Base-by-base conservation (phyloP, 2,888 invertebrate genomes). In the Lycaena phlaeas region DNA sequence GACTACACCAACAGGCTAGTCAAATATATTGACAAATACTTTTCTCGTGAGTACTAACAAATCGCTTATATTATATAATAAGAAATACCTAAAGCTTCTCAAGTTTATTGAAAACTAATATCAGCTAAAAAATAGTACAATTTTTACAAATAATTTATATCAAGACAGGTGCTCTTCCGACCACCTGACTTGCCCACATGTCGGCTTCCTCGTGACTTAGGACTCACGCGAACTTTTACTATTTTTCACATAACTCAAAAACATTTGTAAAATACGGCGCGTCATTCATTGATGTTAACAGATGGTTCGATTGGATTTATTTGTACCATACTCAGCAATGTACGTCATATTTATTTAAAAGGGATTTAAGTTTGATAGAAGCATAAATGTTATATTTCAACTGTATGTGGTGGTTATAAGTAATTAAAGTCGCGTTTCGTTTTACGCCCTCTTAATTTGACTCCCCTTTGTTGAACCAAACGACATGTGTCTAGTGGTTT, bases 111-210 rank as follows among this genome's bases (percentile, higher is more conserved):
- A n/a, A n/a, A n/a, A n/a, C n/a, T n/a, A n/a, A n/a, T n/a, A n/a
- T n/a, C n/a, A n/a, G n/a, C n/a, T n/a, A n/a, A n/a, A n/a, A n/a
- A n/a, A n/a, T n/a, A n/a, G n/a, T n/a, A n/a, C n/a, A n/a, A n/a
- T n/a, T n/a, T n/a, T n/a, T n/a, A n/a, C n/a, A n/a, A n/a, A n/a
- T n/a, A n/a, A n/a, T n/a, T n/a, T n/a, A n/a, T n/a, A n/a, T 52
- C 54, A 61, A 59, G 65, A 72, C 79, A 78, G 81, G 72, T 81
- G 79, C 65, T 68, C 48, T 51, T 45, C 49, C 53, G 53, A 55
- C 68, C 81, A 81, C 68, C 77, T 79, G 81, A 81, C 79, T 72
- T 63, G 73, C 59, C 74, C 81, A 81, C 78, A 77, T 82, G 81
- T 66, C 70, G 68, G 51, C 51, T n/a, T 51, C 50, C 49, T 48